Base-by-base conservation (phyloP, 2,888 invertebrate genomes). In the Helleia helle region DNA sequence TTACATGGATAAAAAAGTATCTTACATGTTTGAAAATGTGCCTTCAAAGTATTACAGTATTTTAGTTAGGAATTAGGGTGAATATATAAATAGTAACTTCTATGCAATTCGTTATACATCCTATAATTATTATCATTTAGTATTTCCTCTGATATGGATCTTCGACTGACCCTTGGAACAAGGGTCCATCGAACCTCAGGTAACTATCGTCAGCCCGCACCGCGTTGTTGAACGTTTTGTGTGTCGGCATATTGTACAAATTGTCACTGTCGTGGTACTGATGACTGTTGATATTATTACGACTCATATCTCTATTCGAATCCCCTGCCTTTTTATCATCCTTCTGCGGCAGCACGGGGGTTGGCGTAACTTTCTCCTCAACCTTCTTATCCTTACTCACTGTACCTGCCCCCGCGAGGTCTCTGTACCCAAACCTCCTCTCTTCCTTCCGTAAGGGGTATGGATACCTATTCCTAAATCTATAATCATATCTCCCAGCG, bases 111-210 rank as follows among this genome's bases (percentile, higher is more conserved):
- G 2, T 14, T 26, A 5, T 7, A 9, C 2, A 9, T 3, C n/a
- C 3, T 14, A n/a, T n/a, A n/a, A n/a, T n/a, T n/a, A n/a, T n/a
- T n/a, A n/a, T n/a, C 11, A 36, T 15, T 66, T 60, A 84, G 51
- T 84, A 83, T 59, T 81, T 79, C 47, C 80, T 76, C 52, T 76
- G 74, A 51, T 80, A 85, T 0, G 79, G 74, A 44, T 85, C 81
- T 34, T 83, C 80, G 7, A 81, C 56, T 14, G 81, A 54, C 6
- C 73, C 68, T 41, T 76, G 84, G 50, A 84, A 85, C 5, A 83
- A 44, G 0, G 83, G 81, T 36, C 83, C 76, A 8, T 85, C 76
- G 44, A 66, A 84, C 52, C 84, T 62, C 8, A 80, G 59, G 43
- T 75, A 85, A 9, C 70, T 65, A 7, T 80, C 72, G 24, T 80